Conservation (phyloP, 2,113 vertebrate species). For the Xiphorhynchus elegans region DNA sequence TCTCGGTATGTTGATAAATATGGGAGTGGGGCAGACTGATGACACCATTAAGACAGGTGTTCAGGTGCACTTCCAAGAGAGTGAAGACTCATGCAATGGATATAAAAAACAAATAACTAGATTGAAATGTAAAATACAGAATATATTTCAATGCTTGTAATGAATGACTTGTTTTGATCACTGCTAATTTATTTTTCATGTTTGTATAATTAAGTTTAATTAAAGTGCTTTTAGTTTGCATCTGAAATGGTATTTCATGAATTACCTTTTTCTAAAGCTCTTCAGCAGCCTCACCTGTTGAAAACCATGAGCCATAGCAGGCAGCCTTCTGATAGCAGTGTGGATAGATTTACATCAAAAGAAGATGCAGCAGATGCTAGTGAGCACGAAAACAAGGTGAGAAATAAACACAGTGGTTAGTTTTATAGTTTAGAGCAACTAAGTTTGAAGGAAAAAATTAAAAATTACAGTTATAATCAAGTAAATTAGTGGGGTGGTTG, state of each 20-base stretch:
- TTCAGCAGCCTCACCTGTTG: conserved; percentile 87
- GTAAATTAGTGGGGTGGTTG: neutral
- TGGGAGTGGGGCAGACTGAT: neutral
- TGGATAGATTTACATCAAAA: conserved; percentile 84
- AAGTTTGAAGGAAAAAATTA: neutral
- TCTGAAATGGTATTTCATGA: conserved; percentile 2
- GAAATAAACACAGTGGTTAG: neutral
- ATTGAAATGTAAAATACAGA: neutral
- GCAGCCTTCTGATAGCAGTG: conserved; percentile 89
- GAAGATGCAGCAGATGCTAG: conserved; percentile 83
- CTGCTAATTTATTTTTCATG: conserved; percentile 16
- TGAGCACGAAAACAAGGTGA: conserved; percentile 89
- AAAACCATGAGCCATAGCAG: conserved; percentile 85
- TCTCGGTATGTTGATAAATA: conserved; percentile 76
- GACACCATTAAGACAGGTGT: neutral
- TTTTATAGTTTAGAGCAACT: neutral
- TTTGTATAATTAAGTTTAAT: conserved; percentile 18
- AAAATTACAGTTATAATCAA: neutral
- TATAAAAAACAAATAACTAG: neutral
- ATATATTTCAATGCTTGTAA: neutral
- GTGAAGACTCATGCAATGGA: neutral
- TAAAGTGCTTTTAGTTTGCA: neutral
- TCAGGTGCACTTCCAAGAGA: neutral
- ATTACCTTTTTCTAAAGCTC: conserved; percentile 71
- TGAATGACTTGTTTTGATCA: conserved; percentile 26